Evolutionary conservation across 2,888 invertebrate species (phyloP).

Genomic region (Folsomia manolachei): DNA sequence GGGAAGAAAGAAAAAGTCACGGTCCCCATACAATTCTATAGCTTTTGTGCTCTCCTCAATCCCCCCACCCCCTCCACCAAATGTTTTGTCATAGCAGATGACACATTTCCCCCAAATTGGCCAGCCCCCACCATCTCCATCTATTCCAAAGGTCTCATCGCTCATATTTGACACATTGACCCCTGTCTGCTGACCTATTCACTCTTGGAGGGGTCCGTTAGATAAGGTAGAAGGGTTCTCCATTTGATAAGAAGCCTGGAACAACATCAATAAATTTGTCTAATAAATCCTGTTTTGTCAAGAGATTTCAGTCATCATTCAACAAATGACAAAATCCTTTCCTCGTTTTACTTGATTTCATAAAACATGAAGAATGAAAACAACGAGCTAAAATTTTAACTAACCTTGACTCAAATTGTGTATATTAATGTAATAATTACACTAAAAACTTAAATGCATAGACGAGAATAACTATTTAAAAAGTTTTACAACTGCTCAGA

Average conservation of each 20-base stretch:
- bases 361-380: too few species aligned
- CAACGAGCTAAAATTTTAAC: too few species aligned
- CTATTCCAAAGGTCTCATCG: neutral
- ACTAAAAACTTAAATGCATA: too few species aligned
- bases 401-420: too few species aligned
- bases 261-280: neutral
- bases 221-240: neutral
- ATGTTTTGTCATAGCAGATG: neutral
- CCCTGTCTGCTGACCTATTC: neutral
- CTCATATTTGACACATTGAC: neutral
- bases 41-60: neutral
- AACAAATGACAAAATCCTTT: too few species aligned
- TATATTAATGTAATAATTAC: too few species aligned
- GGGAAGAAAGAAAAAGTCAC: slow-evolving; percentile 1
- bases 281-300: too few species aligned
- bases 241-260: neutral
- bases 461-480: too few species aligned
- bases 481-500: too few species aligned
- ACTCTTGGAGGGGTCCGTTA: too few species aligned
- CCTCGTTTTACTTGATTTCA: too few species aligned
- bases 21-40: neutral
- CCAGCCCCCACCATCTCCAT: neutral
- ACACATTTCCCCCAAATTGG: neutral
- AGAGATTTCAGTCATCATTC: too few species aligned
- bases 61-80: neutral